Conservation (phyloP, 2,113 vertebrate genomes). For the Sciurus niger region DNA sequence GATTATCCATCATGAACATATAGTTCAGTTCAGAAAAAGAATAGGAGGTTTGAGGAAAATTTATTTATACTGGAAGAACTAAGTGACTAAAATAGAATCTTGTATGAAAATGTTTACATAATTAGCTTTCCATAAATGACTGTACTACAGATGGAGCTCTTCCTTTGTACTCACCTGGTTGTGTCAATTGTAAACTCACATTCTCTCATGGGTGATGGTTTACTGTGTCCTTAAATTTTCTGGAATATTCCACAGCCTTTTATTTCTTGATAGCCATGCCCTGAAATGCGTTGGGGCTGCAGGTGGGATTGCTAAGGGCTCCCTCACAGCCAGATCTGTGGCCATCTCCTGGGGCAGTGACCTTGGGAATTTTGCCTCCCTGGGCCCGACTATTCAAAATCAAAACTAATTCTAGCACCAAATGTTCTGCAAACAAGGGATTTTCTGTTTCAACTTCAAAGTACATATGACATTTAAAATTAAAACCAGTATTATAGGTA, state of each 20-base stretch:
- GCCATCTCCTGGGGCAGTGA: not conserved
- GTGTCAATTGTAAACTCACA: not conserved
- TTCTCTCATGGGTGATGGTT: not conserved
- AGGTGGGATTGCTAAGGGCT: rapidly evolving
- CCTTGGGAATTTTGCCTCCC: too few species aligned
- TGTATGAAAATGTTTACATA: not conserved
- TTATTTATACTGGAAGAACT: not conserved
- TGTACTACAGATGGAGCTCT: not conserved
- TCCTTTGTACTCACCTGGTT: not conserved
- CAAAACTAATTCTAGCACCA: not conserved
- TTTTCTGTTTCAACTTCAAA: not conserved
- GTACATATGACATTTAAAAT: not conserved
- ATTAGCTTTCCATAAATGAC: not conserved
- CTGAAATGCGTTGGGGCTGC: not conserved
- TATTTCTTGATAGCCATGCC: not conserved
- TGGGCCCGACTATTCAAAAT: not conserved
- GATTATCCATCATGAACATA: not conserved
- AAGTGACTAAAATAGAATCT: not conserved
- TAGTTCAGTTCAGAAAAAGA: not conserved
- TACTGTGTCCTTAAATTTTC: not conserved
- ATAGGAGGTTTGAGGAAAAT: not conserved
- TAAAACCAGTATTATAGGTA: not conserved
- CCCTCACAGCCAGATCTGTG: not conserved
- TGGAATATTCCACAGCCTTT: not conserved
- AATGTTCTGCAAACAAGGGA: not conserved